Evolutionary conservation across 2,113 vertebrate species (phyloP).

Genomic region (Pollimyrus isidori): DNA sequence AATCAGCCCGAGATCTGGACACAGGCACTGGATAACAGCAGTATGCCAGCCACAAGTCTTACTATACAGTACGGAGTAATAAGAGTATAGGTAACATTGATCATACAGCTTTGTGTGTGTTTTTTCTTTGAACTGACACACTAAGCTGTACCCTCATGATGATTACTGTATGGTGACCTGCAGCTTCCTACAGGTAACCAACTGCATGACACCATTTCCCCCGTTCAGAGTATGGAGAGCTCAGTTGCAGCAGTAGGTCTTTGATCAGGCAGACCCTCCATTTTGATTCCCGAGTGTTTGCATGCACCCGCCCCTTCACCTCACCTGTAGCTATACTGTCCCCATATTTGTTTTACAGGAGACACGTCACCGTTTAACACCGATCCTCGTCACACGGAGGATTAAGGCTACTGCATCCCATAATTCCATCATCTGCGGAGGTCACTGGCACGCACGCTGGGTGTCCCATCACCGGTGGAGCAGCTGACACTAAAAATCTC

Average conservation of each 20-base stretch:
- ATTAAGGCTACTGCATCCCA: not conserved
- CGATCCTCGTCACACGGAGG: not conserved
- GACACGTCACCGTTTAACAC: not conserved
- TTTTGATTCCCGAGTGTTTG: not conserved
- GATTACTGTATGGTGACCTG: not conserved
- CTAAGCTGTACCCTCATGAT: not conserved
- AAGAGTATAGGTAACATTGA: not conserved
- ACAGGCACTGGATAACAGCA: not conserved
- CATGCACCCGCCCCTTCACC: not conserved
- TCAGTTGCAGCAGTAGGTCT: not conserved
- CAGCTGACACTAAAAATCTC: not conserved
- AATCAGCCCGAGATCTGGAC: not conserved
- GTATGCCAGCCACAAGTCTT: not conserved
- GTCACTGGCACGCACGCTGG: not conserved
- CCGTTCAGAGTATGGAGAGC: not conserved
- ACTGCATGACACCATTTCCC: not conserved
- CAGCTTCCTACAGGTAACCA: not conserved
- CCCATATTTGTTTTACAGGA: not conserved
- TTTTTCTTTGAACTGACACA: not conserved
- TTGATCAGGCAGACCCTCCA: not conserved
- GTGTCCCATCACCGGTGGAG: not conserved
- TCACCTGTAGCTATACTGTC: not conserved
- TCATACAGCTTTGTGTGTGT: not conserved
- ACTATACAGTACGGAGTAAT: not conserved
- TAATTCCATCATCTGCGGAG: not conserved